phyloP scores from a whole-genome alignment of 2,113 vertebrate species.

The Canis aureus region DNA sequence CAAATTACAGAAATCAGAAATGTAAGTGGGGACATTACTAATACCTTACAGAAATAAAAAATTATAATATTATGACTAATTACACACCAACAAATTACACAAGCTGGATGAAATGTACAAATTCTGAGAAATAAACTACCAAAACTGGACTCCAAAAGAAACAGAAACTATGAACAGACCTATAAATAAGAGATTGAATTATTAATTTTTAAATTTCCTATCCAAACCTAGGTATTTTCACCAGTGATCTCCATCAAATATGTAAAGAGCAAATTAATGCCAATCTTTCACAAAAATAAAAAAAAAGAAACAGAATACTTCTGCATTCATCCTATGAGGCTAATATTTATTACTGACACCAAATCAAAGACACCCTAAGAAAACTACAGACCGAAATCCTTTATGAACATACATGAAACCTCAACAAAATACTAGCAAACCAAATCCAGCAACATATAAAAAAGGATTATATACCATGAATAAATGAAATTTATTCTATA shows the following conservation, averaged over 20 bases:
- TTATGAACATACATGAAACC: not conserved
- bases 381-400: not conserved
- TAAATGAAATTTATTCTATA: not conserved
- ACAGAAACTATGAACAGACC: not conserved
- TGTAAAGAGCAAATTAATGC: not conserved
- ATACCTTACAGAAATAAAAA: not conserved
- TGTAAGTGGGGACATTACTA: not conserved
- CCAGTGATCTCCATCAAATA: not conserved
- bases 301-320: not conserved
- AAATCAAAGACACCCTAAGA: not conserved
- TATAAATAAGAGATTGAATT: not conserved
- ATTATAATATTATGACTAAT: not conserved
- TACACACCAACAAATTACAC: not conserved
- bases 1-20: slow-evolving; percentile 19
- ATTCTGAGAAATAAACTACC: slow-evolving; percentile 11
- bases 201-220: not conserved
- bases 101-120: not conserved
- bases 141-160: slow-evolving; percentile 13
- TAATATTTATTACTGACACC: not conserved
- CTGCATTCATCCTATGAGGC: not conserved
- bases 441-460: not conserved
- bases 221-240: not conserved
- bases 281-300: not conserved
- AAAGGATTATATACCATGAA: not conserved
- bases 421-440: slow-evolving; percentile 17